A percentile compares a stretch with the other conserved stretches of the same genome.
Conservation (phyloP, 1,140 invertebrate species). For the Bacillus rossius region DNA sequence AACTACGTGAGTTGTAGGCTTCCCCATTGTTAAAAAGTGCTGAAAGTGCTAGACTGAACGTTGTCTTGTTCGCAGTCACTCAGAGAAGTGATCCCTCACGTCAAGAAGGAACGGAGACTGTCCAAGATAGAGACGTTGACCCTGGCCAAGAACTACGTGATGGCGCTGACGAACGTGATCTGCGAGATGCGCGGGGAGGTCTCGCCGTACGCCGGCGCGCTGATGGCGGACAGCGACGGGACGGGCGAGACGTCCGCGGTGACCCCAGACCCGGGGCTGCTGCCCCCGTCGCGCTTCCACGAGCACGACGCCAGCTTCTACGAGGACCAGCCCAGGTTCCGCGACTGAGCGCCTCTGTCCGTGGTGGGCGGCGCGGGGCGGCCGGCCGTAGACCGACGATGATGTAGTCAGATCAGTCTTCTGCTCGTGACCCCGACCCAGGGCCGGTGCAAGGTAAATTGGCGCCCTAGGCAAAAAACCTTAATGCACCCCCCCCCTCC, state of each 20-base stretch:
- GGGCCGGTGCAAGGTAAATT: too few species aligned
- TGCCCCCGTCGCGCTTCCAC: background rate
- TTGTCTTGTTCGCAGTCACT: slow-evolving; percentile 60
- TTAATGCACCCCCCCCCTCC: too few species aligned
- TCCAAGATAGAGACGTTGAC: slow-evolving; percentile 86
- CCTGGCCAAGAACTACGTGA: slow-evolving; percentile 86
- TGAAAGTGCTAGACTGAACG: too few species aligned
- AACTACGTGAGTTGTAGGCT: too few species aligned
- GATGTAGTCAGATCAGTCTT: too few species aligned
- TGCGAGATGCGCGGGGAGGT: slow-evolving; percentile 69
- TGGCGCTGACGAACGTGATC: slow-evolving; percentile 83
- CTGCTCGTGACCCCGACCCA: too few species aligned
- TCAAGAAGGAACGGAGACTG: slow-evolving; percentile 75
- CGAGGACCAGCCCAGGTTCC: background rate
- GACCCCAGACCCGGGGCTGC: background rate
- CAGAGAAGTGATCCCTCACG: slow-evolving; percentile 81
- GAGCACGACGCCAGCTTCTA: slow-evolving; percentile 13
- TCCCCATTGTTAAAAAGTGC: too few species aligned
- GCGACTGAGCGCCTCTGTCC: background rate
- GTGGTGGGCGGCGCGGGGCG: background rate
- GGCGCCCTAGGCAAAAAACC: too few species aligned
- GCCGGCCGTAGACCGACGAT: background rate
- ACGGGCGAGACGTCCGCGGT: background rate
- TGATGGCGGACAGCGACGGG: slow-evolving; percentile 1
- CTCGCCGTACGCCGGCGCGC: slow-evolving; percentile 49